phyloP scores from a whole-genome alignment of 2,113 vertebrate species.

The Oryctolagus cuniculus region mOryCun1.1 NC_091433.1:175179001-175179500 shows the following conservation, averaged over 20 bases:
- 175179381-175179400: too few relatives aligned
- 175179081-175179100: too few relatives aligned
- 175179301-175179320: neutral
- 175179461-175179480: neutral
- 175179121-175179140: too few relatives aligned
- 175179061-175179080: too few relatives aligned
- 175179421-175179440: neutral
- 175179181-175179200: neutral
- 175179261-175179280: neutral
- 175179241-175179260: neutral
- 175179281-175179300: neutral
- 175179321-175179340: neutral
- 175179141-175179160: too few relatives aligned
- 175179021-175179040: too few relatives aligned
- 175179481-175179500: neutral
- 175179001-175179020: too few relatives aligned
- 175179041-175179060: too few relatives aligned
- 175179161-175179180: neutral
- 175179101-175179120: too few relatives aligned
- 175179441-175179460: neutral
- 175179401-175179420: neutral
- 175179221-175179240: neutral
- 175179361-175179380: too few relatives aligned
- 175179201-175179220: neutral
- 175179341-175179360: neutral